Evolutionary conservation across 2,888 invertebrate genomes (phyloP), one percentile per base, ranked within the genome.

Genomic region (Hypselothyrea guttata): DNA sequence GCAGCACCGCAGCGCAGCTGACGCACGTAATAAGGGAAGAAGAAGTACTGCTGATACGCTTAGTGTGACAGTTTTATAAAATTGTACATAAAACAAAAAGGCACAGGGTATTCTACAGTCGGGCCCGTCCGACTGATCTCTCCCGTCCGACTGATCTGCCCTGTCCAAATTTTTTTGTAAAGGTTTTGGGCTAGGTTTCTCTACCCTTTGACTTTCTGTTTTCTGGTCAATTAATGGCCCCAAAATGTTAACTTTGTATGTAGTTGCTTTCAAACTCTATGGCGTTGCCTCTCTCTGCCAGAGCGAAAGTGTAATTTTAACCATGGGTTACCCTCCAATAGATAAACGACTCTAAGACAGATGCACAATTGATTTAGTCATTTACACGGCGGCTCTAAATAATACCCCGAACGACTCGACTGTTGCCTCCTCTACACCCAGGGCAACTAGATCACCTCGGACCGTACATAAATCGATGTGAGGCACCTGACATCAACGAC

Each of bases 221-320:
- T 22, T 53, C n/a, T 53, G 40, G 11, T 15, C 40, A 41, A 63
- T 41, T 64, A 64, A 64, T 64, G 47, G 66, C 66, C 13, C 13
- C 38, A 58, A 65, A 64, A 57, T 48, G 47, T 38, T 42, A 37
- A 48, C 38, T 44, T 51, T 53, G 37, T 63, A 58, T 60, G 11
- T 35, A 44, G 4, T 4, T 16, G 15, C 4, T 33, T 33, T 11
- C 12, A 30, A 46, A 30, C 5, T 56, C 40, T 30, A 41, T 7
- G 28, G n/a, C 12, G 42, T 27, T 37, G 53, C 33, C 22, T 22
- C 22, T 5, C 22, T 5, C 45, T 37, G 18, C 7, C 15, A 35
- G 15, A 42, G 42, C 42, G 42, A 42, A 42, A 42, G 42, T 42
- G 42, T 42, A 42, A 42, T 30, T 45, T 34, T 33, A 56, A 56